Base-by-base conservation (phyloP, 2,113 vertebrate species). In the Lepus europaeus region DNA sequence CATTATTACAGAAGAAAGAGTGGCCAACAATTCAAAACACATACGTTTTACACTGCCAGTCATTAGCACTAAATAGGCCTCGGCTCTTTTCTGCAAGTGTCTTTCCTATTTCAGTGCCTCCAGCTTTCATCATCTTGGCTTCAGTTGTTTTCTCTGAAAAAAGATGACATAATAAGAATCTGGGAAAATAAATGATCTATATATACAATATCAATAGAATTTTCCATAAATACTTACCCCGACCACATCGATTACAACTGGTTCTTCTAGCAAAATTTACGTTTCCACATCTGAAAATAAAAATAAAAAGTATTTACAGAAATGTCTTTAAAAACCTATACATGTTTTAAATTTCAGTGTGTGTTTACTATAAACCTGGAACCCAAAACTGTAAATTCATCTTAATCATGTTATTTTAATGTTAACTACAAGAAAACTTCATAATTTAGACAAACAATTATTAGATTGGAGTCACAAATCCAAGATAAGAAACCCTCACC, bases 1-100 rank as follows among this genome's bases (percentile, higher is more conserved):
- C 0, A 66, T 66, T 16, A 78, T 13, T 80, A 69, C 10, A 31
- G 70, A 79, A 91, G 16, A 14, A 94, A 84, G 2, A 90, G 9
- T 20, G 3, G n/a, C 49, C 2, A 51, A 66, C 56, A 74, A 88
- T 66, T 80, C n/a, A 53, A 93, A 94, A 84, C 6, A 97, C 98
- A 0, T 98, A 99, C 99, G 99, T 99, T 99, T 99, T 99, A 97
- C 99, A 99, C 76, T 99, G 99, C 99, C 99, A 99, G 95, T 99
- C 99, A 73, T 99, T 99, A 27, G 99, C 99, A 89, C 99, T 99
- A 98, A 99, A 99, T 49, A 99, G 99, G 80, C 99, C 99, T 80
- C 99, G 98, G 84, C 99, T 99, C 97, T 99, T 99, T 96, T 99
- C 99, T 9, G 99, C 99, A 27, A 99, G 98, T 0, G 99, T 99